phyloP scores from a whole-genome alignment of 2,113 vertebrate genomes.

The Burhinus bistriatus region DNA sequence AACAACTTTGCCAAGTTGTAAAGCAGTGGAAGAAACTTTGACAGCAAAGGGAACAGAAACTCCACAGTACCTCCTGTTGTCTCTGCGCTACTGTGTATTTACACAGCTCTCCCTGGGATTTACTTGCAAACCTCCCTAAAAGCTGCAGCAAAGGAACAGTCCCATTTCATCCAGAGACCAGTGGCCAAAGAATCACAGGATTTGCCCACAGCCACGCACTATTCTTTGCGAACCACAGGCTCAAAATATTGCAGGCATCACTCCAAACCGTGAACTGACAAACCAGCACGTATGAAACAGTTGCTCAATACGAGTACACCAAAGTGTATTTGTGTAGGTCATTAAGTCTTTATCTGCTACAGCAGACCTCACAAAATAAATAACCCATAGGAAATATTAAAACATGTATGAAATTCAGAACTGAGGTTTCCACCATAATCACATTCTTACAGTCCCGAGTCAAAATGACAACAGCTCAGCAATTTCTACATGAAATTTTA shows the following conservation, averaged over 20 bases:
- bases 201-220: not conserved
- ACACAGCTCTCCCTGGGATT: not conserved
- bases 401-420: not conserved
- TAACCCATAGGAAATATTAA: not conserved
- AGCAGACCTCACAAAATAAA: not conserved
- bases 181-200: not conserved
- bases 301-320: fast-evolving
- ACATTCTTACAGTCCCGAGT: no score
- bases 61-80: not conserved
- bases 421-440: not conserved
- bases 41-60: not conserved
- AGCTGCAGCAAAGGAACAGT: not conserved
- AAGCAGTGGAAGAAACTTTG: not conserved
- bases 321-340: not conserved
- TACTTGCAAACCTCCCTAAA: not conserved
- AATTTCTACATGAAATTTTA: not conserved
- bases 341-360: not conserved
- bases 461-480: fast-evolving
- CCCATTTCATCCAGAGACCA: not conserved
- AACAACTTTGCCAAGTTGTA: not conserved
- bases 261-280: not conserved
- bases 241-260: not conserved
- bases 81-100: not conserved
- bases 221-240: not conserved
- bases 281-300: fast-evolving